Conservation (phyloP, 92 coral and sea anemone species). For the Scolanthus callimorphus region DNA sequence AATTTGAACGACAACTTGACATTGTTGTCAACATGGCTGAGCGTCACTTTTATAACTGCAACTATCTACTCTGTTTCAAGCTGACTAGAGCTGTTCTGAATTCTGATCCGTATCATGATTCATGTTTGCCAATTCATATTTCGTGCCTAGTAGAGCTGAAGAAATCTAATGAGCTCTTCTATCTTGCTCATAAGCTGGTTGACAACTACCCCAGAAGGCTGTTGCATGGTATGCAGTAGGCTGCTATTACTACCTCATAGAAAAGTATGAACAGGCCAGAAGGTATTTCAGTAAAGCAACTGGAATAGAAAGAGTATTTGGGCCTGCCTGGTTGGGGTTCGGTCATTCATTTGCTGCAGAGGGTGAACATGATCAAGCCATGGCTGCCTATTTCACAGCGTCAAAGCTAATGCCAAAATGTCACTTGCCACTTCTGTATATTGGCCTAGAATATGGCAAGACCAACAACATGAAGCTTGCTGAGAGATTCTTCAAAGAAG, state of each 20-base stretch:
- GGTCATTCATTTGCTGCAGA: constrained; percentile 99
- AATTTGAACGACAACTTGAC: constrained; percentile 85
- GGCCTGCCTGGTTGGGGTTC: constrained; percentile 99
- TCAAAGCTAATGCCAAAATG: constrained; percentile 95
- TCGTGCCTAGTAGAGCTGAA: constrained; percentile 92
- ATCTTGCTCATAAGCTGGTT: constrained; percentile 89
- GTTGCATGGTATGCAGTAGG: constrained; percentile 99
- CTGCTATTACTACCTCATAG: constrained; percentile 87
- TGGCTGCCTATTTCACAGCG: constrained; percentile 97
- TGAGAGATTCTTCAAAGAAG: constrained; percentile 85
- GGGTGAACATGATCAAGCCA: constrained; percentile 99
- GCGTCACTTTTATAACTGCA: constrained; percentile 87
- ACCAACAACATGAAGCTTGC: constrained; percentile 93
- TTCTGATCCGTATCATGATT: constrained; percentile 85
- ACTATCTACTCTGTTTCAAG: constrained; percentile 64
- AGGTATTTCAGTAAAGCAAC: constrained; percentile 96
- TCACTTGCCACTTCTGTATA: constrained; percentile 88
- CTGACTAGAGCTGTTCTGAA: constrained; percentile 74
- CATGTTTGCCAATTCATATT: constrained; percentile 91
- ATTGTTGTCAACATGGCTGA: constrained; percentile 90
- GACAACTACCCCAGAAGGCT: constrained; percentile 95
- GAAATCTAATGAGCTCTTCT: constrained; percentile 89
- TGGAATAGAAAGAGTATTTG: constrained; percentile 79
- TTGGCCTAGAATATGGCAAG: constrained; percentile 94
- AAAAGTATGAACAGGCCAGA: constrained; percentile 93